Evolutionary conservation across 2,888 invertebrate species (phyloP).

Genomic region (Osmoderma eremita): DNA sequence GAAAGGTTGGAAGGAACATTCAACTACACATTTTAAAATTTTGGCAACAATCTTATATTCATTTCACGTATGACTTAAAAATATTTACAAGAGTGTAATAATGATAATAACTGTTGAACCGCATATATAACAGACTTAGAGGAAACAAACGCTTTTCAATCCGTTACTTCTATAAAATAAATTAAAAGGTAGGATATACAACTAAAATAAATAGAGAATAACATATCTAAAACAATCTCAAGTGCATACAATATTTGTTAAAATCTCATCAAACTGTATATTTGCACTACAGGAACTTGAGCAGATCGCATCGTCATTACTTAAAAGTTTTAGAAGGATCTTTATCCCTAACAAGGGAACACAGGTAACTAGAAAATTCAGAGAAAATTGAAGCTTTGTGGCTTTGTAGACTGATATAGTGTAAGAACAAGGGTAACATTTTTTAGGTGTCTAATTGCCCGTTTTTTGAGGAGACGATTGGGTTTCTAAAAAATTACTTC

Average conservation of each 20-base stretch:
- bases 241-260: conserved; percentile 2
- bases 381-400: too few relatives aligned
- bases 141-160: conserved; percentile 25
- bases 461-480: too few relatives aligned
- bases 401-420: too few relatives aligned
- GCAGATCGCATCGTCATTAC: conserved; percentile 31
- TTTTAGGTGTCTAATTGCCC: too few relatives aligned
- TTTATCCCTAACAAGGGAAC: too few relatives aligned
- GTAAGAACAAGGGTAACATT: too few relatives aligned
- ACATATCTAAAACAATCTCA: conserved; percentile 14
- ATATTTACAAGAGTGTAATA: conserved; percentile 42
- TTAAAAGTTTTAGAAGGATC: not conserved
- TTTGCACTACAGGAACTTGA: conserved; percentile 12
- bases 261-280: conserved; percentile 15
- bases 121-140: conserved; percentile 8
- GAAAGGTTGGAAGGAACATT: not conserved
- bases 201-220: conserved; percentile 36
- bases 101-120: conserved; percentile 20
- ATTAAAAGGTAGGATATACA: conserved; percentile 11
- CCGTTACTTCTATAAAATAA: conserved; percentile 9
- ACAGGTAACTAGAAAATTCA: too few relatives aligned
- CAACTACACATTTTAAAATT: conserved; percentile 34
- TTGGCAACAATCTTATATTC: conserved; percentile 44
- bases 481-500: too few relatives aligned
- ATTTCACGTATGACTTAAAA: conserved; percentile 42